Evolutionary conservation across 1,140 invertebrate genomes (phyloP), one percentile per base, ranked within the genome.

Genomic region (Drosophila obscura): DNA sequence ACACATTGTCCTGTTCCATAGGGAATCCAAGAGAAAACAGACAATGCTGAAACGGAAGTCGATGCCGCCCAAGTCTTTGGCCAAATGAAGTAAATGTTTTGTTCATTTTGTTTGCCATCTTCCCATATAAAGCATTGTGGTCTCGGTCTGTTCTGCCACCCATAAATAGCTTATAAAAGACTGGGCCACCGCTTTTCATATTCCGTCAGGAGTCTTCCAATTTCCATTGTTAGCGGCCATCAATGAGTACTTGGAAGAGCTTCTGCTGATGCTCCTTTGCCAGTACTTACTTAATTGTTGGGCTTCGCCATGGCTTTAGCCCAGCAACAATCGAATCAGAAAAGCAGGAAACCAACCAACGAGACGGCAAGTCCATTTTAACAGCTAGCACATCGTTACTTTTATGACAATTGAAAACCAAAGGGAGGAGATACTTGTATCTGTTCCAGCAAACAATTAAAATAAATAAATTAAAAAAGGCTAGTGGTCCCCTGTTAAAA

Each of bases 51-150:
- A 75, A 66, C 50, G 73, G 61, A 75, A 66, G 73, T 51, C 49
- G n/a, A n/a, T n/a, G n/a, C n/a, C n/a, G n/a, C n/a, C n/a, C n/a
- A n/a, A n/a, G n/a, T 74, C 72, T 66, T 66, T 28, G 43, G 41
- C 61, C 72, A 75, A 75, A 76, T 76, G 31, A 76, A 76, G 72
- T 76, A 51, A 61, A 76, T 55, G 63, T 76, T 76, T 76, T 76
- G 73, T 76, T 75, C 62, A 76, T 76, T 67, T 31, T 76, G 73
- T 61, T 65, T 67, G 73, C 73, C 62, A 76, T 19, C 52, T 56
- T 69, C 69, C 53, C 69, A 69, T 71, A 71, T 69, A 53, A 45
- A 58, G 69, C 67, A 71, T 66, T 58, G 50, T 71, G 6, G 51
- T 45, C 24, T 13, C 31, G 39, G 45, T 60, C 43, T 51, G 52